Evolutionary conservation across 2,888 invertebrate genomes (phyloP).

Genomic region (Plemyria rubiginata): DNA sequence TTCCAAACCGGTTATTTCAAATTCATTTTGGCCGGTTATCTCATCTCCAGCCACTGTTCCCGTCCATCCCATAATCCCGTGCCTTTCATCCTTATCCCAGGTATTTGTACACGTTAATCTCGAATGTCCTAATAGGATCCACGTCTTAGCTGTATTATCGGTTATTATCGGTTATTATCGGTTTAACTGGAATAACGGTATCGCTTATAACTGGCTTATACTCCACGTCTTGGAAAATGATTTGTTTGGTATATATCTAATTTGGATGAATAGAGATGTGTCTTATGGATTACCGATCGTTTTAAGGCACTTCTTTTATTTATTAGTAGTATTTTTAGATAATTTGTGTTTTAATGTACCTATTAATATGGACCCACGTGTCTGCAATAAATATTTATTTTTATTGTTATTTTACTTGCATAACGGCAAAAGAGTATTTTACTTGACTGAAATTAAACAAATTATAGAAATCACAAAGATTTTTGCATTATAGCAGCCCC

Average conservation of each 20-base stretch:
- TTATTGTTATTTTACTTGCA: too few relatives aligned
- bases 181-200: neutral
- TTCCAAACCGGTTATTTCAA: neutral
- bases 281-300: neutral
- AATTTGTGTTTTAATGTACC: too few relatives aligned
- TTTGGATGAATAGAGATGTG: conserved; percentile 15
- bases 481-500: too few relatives aligned
- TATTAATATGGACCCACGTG: too few relatives aligned
- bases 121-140: conserved; percentile 43
- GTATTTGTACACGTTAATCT: conserved; percentile 43
- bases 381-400: too few relatives aligned
- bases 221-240: conserved; percentile 34
- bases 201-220: too few relatives aligned
- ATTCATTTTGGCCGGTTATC: conserved; percentile 9
- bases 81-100: conserved; percentile 30
- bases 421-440: too few relatives aligned
- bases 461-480: too few relatives aligned
- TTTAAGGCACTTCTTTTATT: too few relatives aligned
- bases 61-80: conserved; percentile 21
- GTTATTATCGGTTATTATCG: conserved; percentile 34
- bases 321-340: too few relatives aligned
- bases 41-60: conserved; percentile 1
- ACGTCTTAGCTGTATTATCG: conserved; percentile 43
- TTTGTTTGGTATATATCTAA: conserved; percentile 30
- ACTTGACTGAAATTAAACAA: too few relatives aligned